Conservation (phyloP, 2,888 invertebrate species). For the Clitarchus hookeri region DNA sequence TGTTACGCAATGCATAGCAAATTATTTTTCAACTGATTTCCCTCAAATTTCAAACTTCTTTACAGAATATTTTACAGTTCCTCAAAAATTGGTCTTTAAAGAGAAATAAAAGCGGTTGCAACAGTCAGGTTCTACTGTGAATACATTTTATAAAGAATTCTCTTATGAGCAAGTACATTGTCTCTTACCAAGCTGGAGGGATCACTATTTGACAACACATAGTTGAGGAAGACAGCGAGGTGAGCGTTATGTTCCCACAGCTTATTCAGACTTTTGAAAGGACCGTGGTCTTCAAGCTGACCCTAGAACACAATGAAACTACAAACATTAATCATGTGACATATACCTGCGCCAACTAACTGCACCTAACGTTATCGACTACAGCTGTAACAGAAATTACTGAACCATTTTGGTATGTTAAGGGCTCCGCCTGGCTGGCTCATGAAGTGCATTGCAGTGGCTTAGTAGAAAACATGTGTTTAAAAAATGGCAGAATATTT, state of each 20-base stretch:
- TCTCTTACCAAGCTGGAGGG: constrained; percentile 69
- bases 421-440: too few species aligned
- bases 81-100: not conserved
- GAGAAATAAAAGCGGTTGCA: not conserved
- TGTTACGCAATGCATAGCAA: too few species aligned
- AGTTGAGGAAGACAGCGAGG: constrained; percentile 93
- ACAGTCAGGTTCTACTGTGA: constrained; percentile 16
- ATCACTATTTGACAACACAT: constrained; percentile 81
- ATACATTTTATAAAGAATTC: not conserved
- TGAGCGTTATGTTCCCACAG: constrained; percentile 87
- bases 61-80: too few species aligned
- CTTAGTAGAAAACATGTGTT: too few species aligned
- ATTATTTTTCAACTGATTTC: too few species aligned
- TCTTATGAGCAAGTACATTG: not conserved
- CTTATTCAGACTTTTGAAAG: constrained; percentile 83
- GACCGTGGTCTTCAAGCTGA: constrained; percentile 80
- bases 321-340: constrained; percentile 35
- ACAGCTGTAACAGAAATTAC: too few species aligned
- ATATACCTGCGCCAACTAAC: not conserved
- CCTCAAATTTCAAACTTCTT: too few species aligned
- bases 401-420: too few species aligned
- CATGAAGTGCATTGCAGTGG: too few species aligned
- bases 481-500: too few species aligned
- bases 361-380: too few species aligned
- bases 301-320: constrained; percentile 59